Evolutionary conservation across 2,797 vertebrate species (phyloP), one percentile per base, ranked within the genome.

Genomic region (Atherinosoma microstoma): DNA sequence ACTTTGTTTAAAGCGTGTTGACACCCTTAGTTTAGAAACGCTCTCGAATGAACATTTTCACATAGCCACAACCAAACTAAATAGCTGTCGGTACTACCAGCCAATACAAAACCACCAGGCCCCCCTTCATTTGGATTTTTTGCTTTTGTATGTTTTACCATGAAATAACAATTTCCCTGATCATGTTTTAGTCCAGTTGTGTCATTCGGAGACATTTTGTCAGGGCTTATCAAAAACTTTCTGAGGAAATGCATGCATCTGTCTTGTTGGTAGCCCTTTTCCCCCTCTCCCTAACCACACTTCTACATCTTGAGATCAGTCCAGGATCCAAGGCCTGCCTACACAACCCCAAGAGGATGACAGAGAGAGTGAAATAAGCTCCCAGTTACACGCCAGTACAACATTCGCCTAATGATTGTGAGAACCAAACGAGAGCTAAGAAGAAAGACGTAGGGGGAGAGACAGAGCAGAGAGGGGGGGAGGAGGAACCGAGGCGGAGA

Each of bases 331-430:
- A 73, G 70, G 78, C 71, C 84, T 80, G 77, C 84, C 79, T 83
- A 89, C 84, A 77, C 77, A 75, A 72, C 78, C 87, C 80, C 88
- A 67, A 64, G 86, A 90, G 84, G 70, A 82, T 65, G 87, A 88
- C 73, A 73, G 79, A 54, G 82, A 84, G 83, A 85, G 78, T 69
- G 73, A 85, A 82, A 82, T 64, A 64, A 80, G 81, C 73, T 60
- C 80, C 78, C 49, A 56, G 78, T 83, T 83, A 70, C 85, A 78
- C 73, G 13, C 70, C 74, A 88, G 67, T 62, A 64, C 32, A 79
- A 69, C 79, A 67, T 71, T 30, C 59, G 47, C 59, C 75, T 87
- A 85, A 87, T 85, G 86, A 79, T 81, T 90, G 92, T 91, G 91
- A 91, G 89, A 93, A 92, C 85, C 30, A 16, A 81, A 85, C 70